Evolutionary conservation across 2,797 vertebrate species (phyloP).

Genomic region (Telmatherina bonti): DNA sequence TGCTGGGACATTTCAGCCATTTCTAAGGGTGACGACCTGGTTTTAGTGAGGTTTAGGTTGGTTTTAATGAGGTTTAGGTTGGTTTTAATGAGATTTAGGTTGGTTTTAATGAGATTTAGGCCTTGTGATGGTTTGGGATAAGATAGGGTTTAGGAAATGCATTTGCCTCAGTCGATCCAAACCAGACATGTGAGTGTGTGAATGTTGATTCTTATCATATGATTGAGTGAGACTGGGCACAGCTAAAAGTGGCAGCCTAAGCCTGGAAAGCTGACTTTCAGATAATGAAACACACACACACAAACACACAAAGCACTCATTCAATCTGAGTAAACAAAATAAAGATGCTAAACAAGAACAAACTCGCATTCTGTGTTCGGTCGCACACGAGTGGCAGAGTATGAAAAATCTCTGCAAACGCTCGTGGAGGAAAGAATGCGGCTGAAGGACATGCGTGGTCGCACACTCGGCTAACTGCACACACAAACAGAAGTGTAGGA

Average conservation of each 20-base stretch:
- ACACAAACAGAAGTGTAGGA: neutral
- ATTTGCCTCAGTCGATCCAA: no score
- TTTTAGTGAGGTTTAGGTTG: no score
- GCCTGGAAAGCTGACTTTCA: slow-evolving; percentile 26
- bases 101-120: no score
- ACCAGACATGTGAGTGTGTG: neutral
- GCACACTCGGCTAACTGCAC: neutral
- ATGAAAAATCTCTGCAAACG: slow-evolving; percentile 11
- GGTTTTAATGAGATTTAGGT: no score
- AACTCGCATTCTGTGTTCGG: slow-evolving; percentile 16
- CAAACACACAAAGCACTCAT: slow-evolving; percentile 26
- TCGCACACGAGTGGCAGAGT: neutral
- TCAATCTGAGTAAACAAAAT: slow-evolving; percentile 22
- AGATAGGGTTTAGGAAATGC: no score
- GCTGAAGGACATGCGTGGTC: neutral
- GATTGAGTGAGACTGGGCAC: slow-evolving; percentile 40
- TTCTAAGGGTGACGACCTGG: no score
- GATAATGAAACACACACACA: slow-evolving; percentile 14
- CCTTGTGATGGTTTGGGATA: no score
- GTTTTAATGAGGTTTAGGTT: no score
- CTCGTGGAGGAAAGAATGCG: neutral
- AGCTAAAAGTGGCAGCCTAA: slow-evolving; percentile 30
- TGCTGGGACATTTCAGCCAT: no score
- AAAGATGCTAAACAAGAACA: slow-evolving; percentile 3
- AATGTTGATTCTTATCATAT: slow-evolving; percentile 55